phyloP scores from a whole-genome alignment of 2,797 vertebrate genomes.

The Microctenopoma stevenorrisi region DNA sequence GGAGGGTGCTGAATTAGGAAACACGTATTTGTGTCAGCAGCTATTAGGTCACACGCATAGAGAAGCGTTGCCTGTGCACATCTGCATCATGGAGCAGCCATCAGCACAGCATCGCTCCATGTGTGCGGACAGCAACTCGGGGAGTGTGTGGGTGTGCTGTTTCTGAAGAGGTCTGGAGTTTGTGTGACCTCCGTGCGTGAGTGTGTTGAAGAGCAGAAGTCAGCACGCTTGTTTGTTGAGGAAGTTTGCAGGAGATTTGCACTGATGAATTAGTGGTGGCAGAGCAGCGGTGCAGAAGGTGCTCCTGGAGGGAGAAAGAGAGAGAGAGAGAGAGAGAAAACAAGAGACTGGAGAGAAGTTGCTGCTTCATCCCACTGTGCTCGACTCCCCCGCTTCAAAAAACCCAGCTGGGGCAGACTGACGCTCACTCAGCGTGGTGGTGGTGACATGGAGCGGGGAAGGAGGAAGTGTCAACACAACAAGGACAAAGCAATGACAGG shows the following conservation, averaged over 20 bases:
- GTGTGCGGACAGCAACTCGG: conserved; percentile 15
- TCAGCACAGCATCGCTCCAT: conserved; percentile 21
- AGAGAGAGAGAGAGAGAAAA: conserved; percentile 1
- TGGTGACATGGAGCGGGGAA: background rate
- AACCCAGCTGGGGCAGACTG: conserved; percentile 60
- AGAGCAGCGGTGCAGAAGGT: conserved; percentile 73
- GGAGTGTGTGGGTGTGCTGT: conserved; percentile 4
- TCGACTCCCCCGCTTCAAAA: conserved; percentile 31
- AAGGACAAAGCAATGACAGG: conserved; percentile 71
- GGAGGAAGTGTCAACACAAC: conserved; percentile 44
- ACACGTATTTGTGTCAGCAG: conserved; percentile 39
- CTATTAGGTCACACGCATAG: conserved; percentile 31
- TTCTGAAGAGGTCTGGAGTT: conserved; percentile 20
- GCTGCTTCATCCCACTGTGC: conserved; percentile 23
- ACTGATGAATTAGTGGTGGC: conserved; percentile 78
- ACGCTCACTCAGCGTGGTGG: conserved; percentile 2
- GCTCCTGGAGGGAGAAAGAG: conserved; percentile 39
- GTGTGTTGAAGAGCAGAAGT: conserved; percentile 44
- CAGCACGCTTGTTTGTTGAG: conserved; percentile 62
- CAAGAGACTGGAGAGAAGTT: conserved; percentile 24
- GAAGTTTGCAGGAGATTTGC: conserved; percentile 67
- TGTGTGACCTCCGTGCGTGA: conserved; percentile 25
- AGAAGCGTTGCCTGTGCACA: conserved; percentile 32
- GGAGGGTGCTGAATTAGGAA: conserved; percentile 31
- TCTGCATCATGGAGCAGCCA: conserved; percentile 34